Base-by-base conservation (phyloP, 2,113 vertebrate genomes). In the Aldabrachelys gigantea region DNA sequence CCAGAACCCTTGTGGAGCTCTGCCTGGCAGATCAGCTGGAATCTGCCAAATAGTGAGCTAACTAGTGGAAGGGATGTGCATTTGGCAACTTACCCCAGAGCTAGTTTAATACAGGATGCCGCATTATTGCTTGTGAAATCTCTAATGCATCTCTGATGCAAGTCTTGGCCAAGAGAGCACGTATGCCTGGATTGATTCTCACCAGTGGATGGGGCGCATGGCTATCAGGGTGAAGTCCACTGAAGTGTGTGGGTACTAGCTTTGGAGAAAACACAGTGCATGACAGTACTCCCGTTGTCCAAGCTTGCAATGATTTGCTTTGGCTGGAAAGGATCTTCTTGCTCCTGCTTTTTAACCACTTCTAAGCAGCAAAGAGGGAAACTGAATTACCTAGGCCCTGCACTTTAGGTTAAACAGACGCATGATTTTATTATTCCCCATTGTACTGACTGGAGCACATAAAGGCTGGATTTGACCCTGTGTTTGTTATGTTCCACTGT, bases 271-370 rank as follows among this genome's bases (percentile, higher is more conserved):
- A 69, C n/a, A 8, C 62, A 35, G 8, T 17, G 62, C 35, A n/a
- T 69, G 56, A 8, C 13, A 89, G 47, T 17, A 29, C 9, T 27
- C 24, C 80, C 80, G 92, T 76, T n/a, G 14, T 78, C 49, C 25
- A 44, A 93, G 87, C 56, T 94, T 92, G 62, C 82, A 16, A 41
- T 53, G 90, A 57, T 50, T 94, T 95, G 80, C 56, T 25, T 10
- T n/a, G 38, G 44, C 27, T 6, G 5, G 78, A 69, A 50, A 90
- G 52, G 65, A 56, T 92, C 85, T 92, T 96, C 31, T 19, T 94
- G 87, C 79, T 94, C 85, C 89, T 96, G 62, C 93, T 90, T 95
- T 94, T 96, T 94, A 78, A 76, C 80, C 84, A 88, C 44, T 97
- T 96, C 92, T 92, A 69, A 56, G 69, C 56, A 59, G 89, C 56